Evolutionary conservation across 2,113 vertebrate genomes (phyloP).

Genomic region (Notarius lentiginosus): DNA sequence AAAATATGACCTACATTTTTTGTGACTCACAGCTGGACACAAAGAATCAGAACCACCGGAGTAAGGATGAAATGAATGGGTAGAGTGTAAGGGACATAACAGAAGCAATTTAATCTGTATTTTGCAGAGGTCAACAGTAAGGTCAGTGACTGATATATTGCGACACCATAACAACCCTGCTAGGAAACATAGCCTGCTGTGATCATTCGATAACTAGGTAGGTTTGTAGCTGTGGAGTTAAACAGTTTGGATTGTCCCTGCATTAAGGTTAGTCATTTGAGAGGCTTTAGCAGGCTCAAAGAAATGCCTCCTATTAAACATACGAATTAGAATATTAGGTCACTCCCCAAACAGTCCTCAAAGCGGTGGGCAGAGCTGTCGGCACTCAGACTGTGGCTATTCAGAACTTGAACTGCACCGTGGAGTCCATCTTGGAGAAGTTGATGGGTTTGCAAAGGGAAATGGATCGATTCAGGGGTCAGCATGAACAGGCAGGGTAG

Average conservation of each 20-base stretch:
- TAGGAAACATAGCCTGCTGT: background rate
- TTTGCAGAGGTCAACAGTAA: background rate
- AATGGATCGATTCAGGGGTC: too few relatives aligned
- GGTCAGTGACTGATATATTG: background rate
- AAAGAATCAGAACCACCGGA: background rate
- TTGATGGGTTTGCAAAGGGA: too few relatives aligned
- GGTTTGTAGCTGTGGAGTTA: background rate
- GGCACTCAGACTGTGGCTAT: too few relatives aligned
- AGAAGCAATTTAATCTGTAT: background rate
- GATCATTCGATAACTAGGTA: background rate
- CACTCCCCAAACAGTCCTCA: too few relatives aligned
- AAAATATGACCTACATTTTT: background rate
- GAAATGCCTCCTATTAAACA: background rate
- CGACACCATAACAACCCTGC: background rate
- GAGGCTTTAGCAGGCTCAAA: background rate
- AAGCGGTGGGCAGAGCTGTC: too few relatives aligned
- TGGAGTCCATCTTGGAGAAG: too few relatives aligned
- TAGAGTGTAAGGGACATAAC: background rate
- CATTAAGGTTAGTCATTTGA: background rate
- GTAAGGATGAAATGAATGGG: background rate
- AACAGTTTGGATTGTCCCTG: background rate
- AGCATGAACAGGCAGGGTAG: too few relatives aligned
- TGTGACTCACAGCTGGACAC: background rate
- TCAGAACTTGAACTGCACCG: too few relatives aligned
- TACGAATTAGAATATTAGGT: background rate